Base-by-base conservation (phyloP, 2,113 vertebrate genomes). In the Oreotragus oreotragus region DNA sequence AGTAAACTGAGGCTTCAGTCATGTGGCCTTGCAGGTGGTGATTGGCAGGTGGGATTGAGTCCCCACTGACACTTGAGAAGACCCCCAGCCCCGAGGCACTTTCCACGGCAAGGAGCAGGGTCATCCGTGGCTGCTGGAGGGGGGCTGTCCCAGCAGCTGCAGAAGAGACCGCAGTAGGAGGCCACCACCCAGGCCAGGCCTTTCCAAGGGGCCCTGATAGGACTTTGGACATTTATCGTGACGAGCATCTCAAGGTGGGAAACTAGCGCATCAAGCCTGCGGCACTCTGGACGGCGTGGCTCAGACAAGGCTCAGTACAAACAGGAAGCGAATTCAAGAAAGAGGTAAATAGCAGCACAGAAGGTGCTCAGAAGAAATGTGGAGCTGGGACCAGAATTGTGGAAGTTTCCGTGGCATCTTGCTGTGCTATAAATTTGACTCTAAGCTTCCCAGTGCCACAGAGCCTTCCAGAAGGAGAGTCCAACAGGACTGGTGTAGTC, bases 391-490 rank as follows among this genome's bases (percentile, higher is more conserved):
- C 49, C 10, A 27, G 17, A 77, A 53, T 47, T n/a, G 43, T 16
- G 5, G 1, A 49, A 8, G 33, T 49, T 27, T 39, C 80, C 14
- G 21, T 5, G 83, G 14, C 53, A 36, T 9, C 11, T 3, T 19
- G 8, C 76, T 60, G 7, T 6, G 2, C 36, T 89, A 27, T 30
- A 33, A n/a, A 60, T 49, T 30, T n/a, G 51, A 73, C 39, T 66
- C 28, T 25, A 25, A 0, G 13, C 33, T 80, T 90, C 45, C 79
- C n/a, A 55, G 73, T 13, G 19, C 30, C 2, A 49, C 1, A 89
- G 39, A 94, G 57, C 25, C 88, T 84, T 86, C 84, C 60, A 86
- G 70, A 95, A 85, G 77, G 57, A 80, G 28, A 30, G 16, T 14
- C 28, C 39, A 53, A 7, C 5, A 8, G 86, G 64, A 27, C 86